Evolutionary conservation across 2,888 invertebrate genomes (phyloP), one percentile per base, ranked within the genome.

Genomic region (Ennomos fuscantarius): DNA sequence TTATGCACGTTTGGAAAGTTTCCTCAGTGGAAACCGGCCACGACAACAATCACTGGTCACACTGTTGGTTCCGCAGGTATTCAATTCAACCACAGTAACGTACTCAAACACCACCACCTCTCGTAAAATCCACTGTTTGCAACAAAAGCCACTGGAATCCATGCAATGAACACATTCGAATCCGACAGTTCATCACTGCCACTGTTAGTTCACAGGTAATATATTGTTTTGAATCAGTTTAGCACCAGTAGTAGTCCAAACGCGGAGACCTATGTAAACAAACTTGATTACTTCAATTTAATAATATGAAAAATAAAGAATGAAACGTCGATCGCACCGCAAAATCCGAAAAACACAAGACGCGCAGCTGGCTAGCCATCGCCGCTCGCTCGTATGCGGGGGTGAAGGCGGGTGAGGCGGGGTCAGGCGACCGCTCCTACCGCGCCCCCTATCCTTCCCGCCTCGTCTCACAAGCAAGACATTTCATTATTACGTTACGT

Each of bases 11-110:
- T 91, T 88, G 84, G 89, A 90, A 91, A 90, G 89, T 90, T 87
- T 88, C 87, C 90, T 84, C 78, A 78, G 83, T 82, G 86, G 87
- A 89, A 92, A 90, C 90, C 87, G 85, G 91, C 87, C 86, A 87
- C 87, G 89, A 88, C 89, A 89, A 91, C 91, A 92, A 90, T 91
- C 90, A 91, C 91, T 90, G 87, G 84, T 87, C 83, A 87, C 89
- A 90, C 84, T 86, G 78, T 77, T 80, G 77, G 76, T 81, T 86
- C 80, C 79, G 79, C 79, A 77, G 77, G 78, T 73, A 80, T 76
- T 73, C 70, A 73, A 80, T 76, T 73, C 70, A 73, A 82, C 76
- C 77, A 81, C 84, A 84, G 79, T 81, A 85, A 81, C 76, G 83
- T 81, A 82, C 82, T 74, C 75, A 74, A 86, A 84, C 82, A 82